Base-by-base conservation (phyloP, 2,888 invertebrate genomes). In the Caenorhabditis sinica region DNA sequence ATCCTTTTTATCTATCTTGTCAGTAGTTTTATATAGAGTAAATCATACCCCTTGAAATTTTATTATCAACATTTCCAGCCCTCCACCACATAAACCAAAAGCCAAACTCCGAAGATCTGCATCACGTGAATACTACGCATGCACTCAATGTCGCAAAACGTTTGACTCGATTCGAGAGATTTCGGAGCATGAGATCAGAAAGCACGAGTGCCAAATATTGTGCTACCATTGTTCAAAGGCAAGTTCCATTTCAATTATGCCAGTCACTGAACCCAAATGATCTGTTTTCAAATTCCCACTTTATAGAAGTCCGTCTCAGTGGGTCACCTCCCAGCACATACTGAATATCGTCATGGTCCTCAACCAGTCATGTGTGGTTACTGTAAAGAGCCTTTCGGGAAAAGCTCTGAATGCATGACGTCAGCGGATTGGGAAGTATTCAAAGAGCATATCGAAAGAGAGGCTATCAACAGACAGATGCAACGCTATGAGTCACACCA, bases 381-480 rank as follows among this genome's bases (percentile, higher is more conserved):
- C 56, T 86, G 86, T 43, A 58, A 66, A 4, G 68, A 83, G 43
- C 56, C 58, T 17, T 83, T 77, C 28, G 86, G 86, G 17, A 69
- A 69, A 30, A 36, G 58, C 49, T 76, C 82, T 0, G 65, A 74
- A n/a, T 30, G 61, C 1, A 61, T 86, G 68, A 30, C 61, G 2
- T 25, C 69, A 11, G n/a, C 49, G 9, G 49, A 49, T 20, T 49
- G 40, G 40, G 40, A 40, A 40, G 40, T 40, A 13, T 40, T 40
- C 40, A 40, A 40, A 40, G 40, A 40, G 6, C 40, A 40, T 40
- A 40, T 40, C 13, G 40, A 40, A 40, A 5, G 13, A 40, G 40
- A 87, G 45, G 65, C 82, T 0, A 45, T 87, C 9, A 79, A 81
- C 13, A 82, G 81, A 40, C 80, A 69, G 20, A 83, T 87, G 71